These are phyloP conservation scores for Bungarus multicinctus DNA, from an alignment of 2,113 vertebrate species.

Conservation along the genomic window DNA sequence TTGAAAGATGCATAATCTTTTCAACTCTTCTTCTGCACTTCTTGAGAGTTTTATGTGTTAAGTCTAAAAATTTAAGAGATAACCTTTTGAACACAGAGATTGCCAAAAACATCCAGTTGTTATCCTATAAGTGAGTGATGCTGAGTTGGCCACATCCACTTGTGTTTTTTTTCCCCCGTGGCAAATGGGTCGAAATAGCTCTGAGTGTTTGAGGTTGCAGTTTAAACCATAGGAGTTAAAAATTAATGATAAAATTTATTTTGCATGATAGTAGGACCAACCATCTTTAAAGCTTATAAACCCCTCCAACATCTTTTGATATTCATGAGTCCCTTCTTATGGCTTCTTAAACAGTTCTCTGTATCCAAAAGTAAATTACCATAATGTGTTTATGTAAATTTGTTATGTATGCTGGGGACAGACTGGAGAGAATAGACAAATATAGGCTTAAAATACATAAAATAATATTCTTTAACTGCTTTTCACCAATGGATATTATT, in stretches of 20 bases:
- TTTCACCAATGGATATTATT: background rate
- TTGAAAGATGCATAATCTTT: background rate
- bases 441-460: background rate
- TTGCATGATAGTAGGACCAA: background rate
- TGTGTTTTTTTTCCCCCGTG: too few relatives aligned
- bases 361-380: background rate
- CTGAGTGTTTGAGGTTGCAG: too few relatives aligned
- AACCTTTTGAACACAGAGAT: slow-evolving; percentile 25
- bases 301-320: background rate
- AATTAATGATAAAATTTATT: background rate
- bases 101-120: slow-evolving; percentile 9
- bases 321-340: background rate
- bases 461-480: background rate
- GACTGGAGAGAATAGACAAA: background rate
- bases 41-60: background rate
- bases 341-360: background rate
- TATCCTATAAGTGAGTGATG: background rate
- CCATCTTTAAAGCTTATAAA: background rate
- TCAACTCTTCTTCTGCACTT: slow-evolving; percentile 2
- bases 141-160: too few relatives aligned
- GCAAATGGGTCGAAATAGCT: too few relatives aligned
- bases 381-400: too few relatives aligned
- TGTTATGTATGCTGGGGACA: background rate
- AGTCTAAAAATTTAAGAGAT: slow-evolving; percentile 14
- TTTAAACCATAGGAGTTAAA: background rate